Conservation (phyloP, 2,113 vertebrate genomes). For the Scomber colias region DNA sequence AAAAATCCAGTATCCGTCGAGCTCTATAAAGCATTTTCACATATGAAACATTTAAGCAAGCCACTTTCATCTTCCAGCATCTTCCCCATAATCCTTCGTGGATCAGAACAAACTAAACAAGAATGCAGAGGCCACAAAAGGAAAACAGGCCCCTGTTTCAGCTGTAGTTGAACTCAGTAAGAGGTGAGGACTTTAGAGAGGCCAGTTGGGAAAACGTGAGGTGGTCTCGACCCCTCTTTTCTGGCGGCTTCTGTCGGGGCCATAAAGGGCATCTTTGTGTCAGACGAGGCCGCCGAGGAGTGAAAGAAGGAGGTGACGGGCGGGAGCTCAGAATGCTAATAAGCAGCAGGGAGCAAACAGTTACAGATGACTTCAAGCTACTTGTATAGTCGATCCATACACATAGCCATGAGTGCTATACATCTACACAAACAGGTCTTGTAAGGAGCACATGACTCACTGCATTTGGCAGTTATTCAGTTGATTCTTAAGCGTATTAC, state of each 20-base stretch:
- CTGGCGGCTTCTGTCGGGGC: slow-evolving; percentile 15
- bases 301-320: slow-evolving; percentile 38
- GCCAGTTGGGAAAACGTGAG: slow-evolving; percentile 7
- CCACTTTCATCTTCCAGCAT: background rate
- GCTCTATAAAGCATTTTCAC: too few relatives aligned
- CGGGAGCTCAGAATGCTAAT: slow-evolving; percentile 57
- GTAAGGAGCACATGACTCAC: slow-evolving; percentile 32
- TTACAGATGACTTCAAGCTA: slow-evolving; percentile 18
- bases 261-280: slow-evolving; percentile 65
- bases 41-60: too few relatives aligned
- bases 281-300: slow-evolving; percentile 28
- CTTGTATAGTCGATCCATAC: background rate
- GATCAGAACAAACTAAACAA: background rate
- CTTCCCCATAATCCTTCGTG: background rate
- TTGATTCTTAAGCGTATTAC: slow-evolving; percentile 36
- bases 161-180: background rate
- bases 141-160: background rate
- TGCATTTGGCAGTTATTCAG: slow-evolving; percentile 29
- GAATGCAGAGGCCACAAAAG: background rate
- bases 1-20: too few relatives aligned
- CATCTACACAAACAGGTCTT: background rate
- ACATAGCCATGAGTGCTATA: slow-evolving; percentile 6
- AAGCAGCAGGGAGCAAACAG: slow-evolving; percentile 30
- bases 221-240: slow-evolving; percentile 5
- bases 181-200: background rate